Percentiles rank a stretch among this genome's conserved stretches.
These are phyloP conservation scores for Leptopilina clavipes DNA, from an alignment of 1,140 invertebrate genomes.

Conservation along the genomic window DNA sequence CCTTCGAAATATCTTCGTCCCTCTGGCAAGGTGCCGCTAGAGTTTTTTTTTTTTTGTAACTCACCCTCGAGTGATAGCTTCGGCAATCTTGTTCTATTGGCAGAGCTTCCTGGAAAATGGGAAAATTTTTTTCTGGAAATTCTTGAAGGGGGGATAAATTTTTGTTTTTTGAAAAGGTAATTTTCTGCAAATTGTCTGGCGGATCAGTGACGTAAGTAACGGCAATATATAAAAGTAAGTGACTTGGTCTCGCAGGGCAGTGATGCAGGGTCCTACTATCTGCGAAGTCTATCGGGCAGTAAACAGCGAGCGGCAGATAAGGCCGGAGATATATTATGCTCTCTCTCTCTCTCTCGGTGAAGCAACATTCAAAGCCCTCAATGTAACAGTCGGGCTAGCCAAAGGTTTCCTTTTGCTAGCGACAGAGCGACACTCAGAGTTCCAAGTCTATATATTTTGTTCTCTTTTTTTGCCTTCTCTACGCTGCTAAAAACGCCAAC, in stretches of 20 bases:
- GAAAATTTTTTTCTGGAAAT: too few relatives aligned
- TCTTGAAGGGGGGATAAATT: too few relatives aligned
- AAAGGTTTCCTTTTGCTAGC: constrained; percentile 43
- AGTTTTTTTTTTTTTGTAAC: background rate
- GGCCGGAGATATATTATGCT: constrained; percentile 72
- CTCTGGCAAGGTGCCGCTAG: too few relatives aligned
- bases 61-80: background rate
- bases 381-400: constrained; percentile 31
- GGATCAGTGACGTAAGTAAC: constrained; percentile 61
- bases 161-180: too few relatives aligned
- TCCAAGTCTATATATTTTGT: constrained; percentile 61
- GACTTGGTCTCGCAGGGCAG: constrained; percentile 60
- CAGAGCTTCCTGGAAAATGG: too few relatives aligned
- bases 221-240: constrained; percentile 71
- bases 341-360: constrained; percentile 42
- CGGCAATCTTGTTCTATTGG: constrained; percentile 37
- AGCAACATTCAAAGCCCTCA: constrained; percentile 47
- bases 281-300: constrained; percentile 74
- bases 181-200: constrained; percentile 60
- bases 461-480: constrained; percentile 54
- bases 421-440: constrained; percentile 18
- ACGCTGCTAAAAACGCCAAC: constrained; percentile 64
- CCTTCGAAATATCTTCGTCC: too few relatives aligned
- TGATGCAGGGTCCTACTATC: constrained; percentile 70
- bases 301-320: constrained; percentile 74